Evolutionary conservation across 2,113 vertebrate genomes (phyloP).

Genomic region (Scophthalmus maximus): DNA sequence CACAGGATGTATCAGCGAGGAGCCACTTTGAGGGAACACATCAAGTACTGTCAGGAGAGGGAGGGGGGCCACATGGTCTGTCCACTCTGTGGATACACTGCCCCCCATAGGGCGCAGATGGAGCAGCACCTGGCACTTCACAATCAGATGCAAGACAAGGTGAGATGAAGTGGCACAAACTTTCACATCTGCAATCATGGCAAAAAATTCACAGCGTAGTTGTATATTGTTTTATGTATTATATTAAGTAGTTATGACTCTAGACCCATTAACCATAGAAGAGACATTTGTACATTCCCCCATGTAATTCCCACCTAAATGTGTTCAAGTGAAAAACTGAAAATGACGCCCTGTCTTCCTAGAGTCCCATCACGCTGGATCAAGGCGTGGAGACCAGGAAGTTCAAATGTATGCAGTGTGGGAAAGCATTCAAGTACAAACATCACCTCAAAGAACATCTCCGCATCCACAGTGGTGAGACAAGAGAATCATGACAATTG

Average conservation of each 20-base stretch:
- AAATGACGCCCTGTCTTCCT: conserved; percentile 6
- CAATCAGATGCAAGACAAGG: conserved; percentile 79
- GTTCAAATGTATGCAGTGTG: conserved; percentile 87
- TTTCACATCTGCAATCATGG: background rate
- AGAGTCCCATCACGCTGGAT: conserved; percentile 72
- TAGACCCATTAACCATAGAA: background rate
- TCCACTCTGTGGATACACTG: conserved; percentile 81
- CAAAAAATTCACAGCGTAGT: background rate
- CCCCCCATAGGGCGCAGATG: conserved; percentile 81
- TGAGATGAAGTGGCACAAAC: conserved; percentile 27
- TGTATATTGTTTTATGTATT: background rate
- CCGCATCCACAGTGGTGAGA: conserved; percentile 88
- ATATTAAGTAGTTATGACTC: too few species aligned
- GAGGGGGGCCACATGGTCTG: conserved; percentile 76
- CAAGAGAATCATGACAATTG: conserved; percentile 38
- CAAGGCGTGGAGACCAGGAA: conserved; percentile 82
- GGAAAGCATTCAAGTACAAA: conserved; percentile 89
- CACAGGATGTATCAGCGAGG: conserved; percentile 76
- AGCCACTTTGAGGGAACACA: conserved; percentile 79
- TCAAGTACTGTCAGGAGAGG: conserved; percentile 81
- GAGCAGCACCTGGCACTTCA: conserved; percentile 80
- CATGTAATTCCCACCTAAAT: background rate
- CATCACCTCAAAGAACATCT: conserved; percentile 89
- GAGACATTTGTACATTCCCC: too few species aligned
- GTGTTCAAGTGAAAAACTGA: conserved; percentile 7